Base-by-base conservation (phyloP, 2,888 invertebrate genomes). In the Girardia tigrina region DNA sequence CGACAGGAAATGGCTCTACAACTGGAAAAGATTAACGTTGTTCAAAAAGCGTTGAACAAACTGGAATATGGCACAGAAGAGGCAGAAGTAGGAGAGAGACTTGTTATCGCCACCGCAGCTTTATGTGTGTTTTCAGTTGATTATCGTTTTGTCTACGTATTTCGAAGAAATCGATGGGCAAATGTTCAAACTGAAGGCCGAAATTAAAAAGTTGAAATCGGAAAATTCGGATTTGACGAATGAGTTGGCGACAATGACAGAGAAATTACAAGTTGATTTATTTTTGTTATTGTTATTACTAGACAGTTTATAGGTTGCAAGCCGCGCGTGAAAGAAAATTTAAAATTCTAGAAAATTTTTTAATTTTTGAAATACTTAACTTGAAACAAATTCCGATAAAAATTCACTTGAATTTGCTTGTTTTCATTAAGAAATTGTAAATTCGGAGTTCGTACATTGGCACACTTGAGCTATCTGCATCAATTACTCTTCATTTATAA, bases 31-130 rank as follows among this genome's bases (percentile, higher is more conserved):
- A 16, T 56, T 56, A 56, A 56, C 23, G 4, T 56, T 12, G 23
- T 56, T n/a, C 56, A 56, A 16, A 56, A 56, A n/a, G 56, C 56
- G 23, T 56, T 56, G n/a, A 56, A n/a, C 23, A 56, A 56, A n/a
- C n/a, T 56, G 6, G 56, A 56, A 56, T 6, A n/a, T 4, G 56
- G 56, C 2, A 12, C 56, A 20, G 20, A 56, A 56, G 56, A 56
- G n/a, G 56, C 56, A 8, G 56, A 56, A 56, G 56, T 56, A 36
- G 8, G 8, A 36, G 16, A 36, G n/a, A 16, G 16, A 16, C 8
- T 12, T 12, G 8, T 16, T 36, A 12, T 36, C 16, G 36, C 8
- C 16, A 36, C 8, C 8, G 8, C 8, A 36, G 16, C 36, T 36
- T n/a, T n/a, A n/a, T n/a, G n/a, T 12, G 36, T 36, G 16, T 12